Evolutionary conservation across 2,797 vertebrate species (phyloP).

Genomic region (Falco columbarius): DNA sequence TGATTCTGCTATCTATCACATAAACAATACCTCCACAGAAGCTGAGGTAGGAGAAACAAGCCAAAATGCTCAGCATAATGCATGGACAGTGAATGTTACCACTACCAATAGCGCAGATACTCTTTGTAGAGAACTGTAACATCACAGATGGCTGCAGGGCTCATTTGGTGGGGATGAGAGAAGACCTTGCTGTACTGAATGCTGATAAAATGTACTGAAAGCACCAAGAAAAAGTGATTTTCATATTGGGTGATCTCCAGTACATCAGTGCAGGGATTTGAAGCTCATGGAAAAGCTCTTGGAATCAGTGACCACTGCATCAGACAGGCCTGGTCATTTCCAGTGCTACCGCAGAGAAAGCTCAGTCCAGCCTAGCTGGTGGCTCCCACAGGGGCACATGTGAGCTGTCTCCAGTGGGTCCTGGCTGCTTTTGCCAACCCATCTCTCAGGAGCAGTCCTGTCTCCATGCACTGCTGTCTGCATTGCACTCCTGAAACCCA

Average conservation of each 20-base stretch:
- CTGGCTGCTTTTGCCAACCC: background rate
- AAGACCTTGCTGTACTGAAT: background rate
- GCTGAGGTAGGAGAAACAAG: background rate
- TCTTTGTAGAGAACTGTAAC: background rate
- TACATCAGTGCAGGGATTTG: background rate
- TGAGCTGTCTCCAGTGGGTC: background rate
- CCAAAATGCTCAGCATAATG: background rate
- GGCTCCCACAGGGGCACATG: rapidly evolving
- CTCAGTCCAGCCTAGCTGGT: background rate
- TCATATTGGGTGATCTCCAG: background rate
- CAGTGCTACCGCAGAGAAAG: background rate
- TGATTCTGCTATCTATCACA: background rate
- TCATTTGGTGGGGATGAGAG: background rate
- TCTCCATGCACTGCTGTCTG: background rate
- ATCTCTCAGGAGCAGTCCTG: background rate
- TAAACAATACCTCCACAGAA: background rate
- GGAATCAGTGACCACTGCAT: background rate
- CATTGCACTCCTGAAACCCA: background rate
- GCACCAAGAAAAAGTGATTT: background rate
- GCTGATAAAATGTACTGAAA: background rate
- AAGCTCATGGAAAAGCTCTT: background rate
- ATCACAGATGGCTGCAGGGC: background rate
- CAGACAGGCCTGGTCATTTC: background rate
- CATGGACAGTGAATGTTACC: background rate
- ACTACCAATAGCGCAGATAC: background rate